phyloP scores from a whole-genome alignment of 35 echinoderm and acorn worm species.

The Ptychodera flava region DNA sequence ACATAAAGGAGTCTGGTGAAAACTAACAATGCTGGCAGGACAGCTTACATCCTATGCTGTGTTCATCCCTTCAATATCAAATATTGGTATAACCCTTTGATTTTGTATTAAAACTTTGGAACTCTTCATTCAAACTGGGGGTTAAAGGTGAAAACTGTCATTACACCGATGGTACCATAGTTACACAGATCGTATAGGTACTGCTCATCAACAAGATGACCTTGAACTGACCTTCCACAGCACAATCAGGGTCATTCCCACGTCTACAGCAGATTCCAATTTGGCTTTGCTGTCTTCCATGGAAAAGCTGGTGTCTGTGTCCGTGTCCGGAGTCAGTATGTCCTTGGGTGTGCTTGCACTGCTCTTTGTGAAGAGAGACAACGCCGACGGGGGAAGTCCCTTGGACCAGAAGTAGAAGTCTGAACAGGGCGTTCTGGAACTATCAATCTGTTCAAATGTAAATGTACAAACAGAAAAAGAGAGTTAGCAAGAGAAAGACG shows the following conservation, averaged over 20 bases:
- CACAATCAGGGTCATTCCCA: constrained; percentile 61
- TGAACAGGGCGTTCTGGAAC: constrained; percentile 67
- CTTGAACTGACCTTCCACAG: constrained; percentile 78
- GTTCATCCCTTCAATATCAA: too few relatives aligned
- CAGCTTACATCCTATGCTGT: too few relatives aligned
- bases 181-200: too few relatives aligned
- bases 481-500: neutral
- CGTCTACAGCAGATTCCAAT: constrained; percentile 30
- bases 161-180: too few relatives aligned
- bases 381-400: neutral
- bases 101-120: too few relatives aligned
- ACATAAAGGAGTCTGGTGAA: too few relatives aligned
- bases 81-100: too few relatives aligned
- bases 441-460: constrained; percentile 19
- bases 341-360: constrained; percentile 57
- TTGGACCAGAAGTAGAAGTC: constrained; percentile 83
- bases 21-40: too few relatives aligned
- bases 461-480: neutral
- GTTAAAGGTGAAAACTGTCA: too few relatives aligned
- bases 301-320: neutral
- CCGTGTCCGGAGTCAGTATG: neutral
- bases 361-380: constrained; percentile 28
- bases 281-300: neutral
- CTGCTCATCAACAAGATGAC: too few relatives aligned
- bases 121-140: too few relatives aligned